These are phyloP conservation scores for Sphaerodactylus townsendi DNA, from an alignment of 2,113 vertebrate species.

Conservation along the genomic window DNA sequence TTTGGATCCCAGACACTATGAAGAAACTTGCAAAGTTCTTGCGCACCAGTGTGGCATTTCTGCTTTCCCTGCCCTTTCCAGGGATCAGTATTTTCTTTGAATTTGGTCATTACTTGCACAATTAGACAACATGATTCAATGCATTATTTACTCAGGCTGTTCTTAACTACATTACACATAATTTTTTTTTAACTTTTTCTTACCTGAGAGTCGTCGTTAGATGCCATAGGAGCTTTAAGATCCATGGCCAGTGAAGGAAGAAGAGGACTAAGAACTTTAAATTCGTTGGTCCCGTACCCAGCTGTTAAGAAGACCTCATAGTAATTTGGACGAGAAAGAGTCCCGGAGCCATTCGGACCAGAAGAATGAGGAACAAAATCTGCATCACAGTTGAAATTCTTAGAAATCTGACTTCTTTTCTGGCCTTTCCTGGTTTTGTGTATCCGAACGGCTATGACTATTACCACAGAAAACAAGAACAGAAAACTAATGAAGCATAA, in stretches of 20 bases:
- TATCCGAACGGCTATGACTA: slow-evolving; percentile 70
- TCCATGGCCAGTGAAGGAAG: background rate
- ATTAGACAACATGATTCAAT: too few relatives aligned
- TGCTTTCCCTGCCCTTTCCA: too few relatives aligned
- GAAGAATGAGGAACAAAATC: background rate
- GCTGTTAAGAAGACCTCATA: slow-evolving; percentile 31
- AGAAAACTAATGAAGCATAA: slow-evolving; percentile 81
- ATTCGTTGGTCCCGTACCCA: background rate
- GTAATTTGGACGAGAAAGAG: slow-evolving; percentile 22
- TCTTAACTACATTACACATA: too few relatives aligned
- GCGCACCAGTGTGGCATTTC: too few relatives aligned
- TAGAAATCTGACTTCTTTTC: background rate
- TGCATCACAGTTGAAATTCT: background rate
- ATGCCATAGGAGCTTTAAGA: background rate
- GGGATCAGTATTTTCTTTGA: too few relatives aligned
- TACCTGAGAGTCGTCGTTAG: too few relatives aligned
- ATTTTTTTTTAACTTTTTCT: too few relatives aligned
- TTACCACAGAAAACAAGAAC: slow-evolving; percentile 81
- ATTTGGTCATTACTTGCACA: too few relatives aligned
- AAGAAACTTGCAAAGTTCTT: too few relatives aligned
- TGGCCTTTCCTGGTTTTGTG: slow-evolving; percentile 3
- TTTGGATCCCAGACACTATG: too few relatives aligned
- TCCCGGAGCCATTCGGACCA: background rate
- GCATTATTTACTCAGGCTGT: too few relatives aligned
- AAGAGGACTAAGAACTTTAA: slow-evolving; percentile 30